Evolutionary conservation across 2,888 invertebrate species (phyloP), one percentile per base, ranked within the genome.

Genomic region (Melinaea menophilus): DNA sequence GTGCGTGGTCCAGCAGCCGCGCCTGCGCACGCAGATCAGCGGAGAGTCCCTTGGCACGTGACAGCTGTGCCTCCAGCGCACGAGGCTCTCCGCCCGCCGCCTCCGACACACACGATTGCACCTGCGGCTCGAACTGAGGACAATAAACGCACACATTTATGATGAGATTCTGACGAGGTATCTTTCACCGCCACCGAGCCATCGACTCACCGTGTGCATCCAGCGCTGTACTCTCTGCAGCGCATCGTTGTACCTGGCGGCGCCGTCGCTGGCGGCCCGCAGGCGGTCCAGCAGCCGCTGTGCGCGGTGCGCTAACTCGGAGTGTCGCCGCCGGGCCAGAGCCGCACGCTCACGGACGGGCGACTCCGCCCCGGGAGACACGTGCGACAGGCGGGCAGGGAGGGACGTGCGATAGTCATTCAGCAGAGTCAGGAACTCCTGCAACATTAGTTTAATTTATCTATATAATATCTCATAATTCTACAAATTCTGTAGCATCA

Each of bases 381-480:
- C 93, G 83, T 96, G 96, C 0, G 96, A 94, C 66, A 97, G 87
- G 0, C 97, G 94, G 37, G 96, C 94, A 2, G 97, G 97, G 31
- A 97, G 85, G 22, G 95, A 93, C 0, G 96, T 96, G 70, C 97
- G 94, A 92, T 96, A 97, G 71, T 97, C 96, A 88, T 98, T 98
- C 46, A 98, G 91, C 48, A 95, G 92, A 22, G 93, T 92, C 5
- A 97, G 90, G 87, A 96, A 97, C 73, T 97, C 97, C 93, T 94
- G 77, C 0, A 59, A 66, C 41, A 41, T 41, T 41, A 7, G 1
- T 22, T 37, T 37, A 7, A 37, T 41, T 41, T 5, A 9, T 41
- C 11, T 5, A 41, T 41, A 22, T 41, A 9, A 9, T 41, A 9
- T 9, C 9, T 41, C 41, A 9, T 41, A 1, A 9, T 41, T 37